phyloP scores from a whole-genome alignment of 1,140 invertebrate genomes.

The Druon quercuslanigerum region DNA sequence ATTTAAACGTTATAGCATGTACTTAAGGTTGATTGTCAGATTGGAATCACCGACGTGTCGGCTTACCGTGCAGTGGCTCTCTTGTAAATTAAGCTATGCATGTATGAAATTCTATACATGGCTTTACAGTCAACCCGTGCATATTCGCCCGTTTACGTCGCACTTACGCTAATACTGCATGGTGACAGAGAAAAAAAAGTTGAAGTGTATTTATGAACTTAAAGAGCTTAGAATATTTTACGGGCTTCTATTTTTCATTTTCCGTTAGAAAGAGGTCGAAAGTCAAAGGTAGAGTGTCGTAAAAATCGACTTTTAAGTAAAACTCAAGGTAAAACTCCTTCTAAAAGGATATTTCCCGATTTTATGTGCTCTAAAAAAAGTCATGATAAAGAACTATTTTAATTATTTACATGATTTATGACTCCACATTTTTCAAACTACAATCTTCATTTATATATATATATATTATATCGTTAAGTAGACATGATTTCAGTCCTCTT shows the following conservation, averaged over 20 bases:
- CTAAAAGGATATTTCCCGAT: not conserved
- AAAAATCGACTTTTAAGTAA: constrained; percentile 24
- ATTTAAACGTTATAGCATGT: constrained; percentile 15
- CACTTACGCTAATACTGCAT: constrained; percentile 13
- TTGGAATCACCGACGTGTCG: not conserved
- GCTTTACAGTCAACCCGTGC: not conserved
- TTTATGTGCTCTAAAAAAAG: not conserved
- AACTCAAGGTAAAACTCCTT: constrained; percentile 10
- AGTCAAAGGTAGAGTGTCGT: not conserved
- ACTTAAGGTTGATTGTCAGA: constrained; percentile 20
- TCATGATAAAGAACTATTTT: too few relatives aligned
- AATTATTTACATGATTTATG: too few relatives aligned
- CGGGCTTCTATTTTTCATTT: not conserved
- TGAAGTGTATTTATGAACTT: constrained; percentile 11
- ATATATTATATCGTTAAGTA: too few relatives aligned
- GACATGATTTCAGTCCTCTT: too few relatives aligned
- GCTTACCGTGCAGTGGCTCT: not conserved
- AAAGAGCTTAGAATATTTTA: constrained; percentile 8
- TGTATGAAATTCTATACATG: not conserved
- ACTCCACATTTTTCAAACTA: too few relatives aligned
- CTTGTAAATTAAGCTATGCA: constrained; percentile 7
- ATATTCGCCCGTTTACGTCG: not conserved
- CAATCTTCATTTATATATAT: too few relatives aligned
- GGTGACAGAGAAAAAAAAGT: constrained; percentile 3
- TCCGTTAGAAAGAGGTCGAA: constrained; percentile 4